phyloP scores from a whole-genome alignment of 1,140 invertebrate genomes.

The Chlorops oryzae region DNA sequence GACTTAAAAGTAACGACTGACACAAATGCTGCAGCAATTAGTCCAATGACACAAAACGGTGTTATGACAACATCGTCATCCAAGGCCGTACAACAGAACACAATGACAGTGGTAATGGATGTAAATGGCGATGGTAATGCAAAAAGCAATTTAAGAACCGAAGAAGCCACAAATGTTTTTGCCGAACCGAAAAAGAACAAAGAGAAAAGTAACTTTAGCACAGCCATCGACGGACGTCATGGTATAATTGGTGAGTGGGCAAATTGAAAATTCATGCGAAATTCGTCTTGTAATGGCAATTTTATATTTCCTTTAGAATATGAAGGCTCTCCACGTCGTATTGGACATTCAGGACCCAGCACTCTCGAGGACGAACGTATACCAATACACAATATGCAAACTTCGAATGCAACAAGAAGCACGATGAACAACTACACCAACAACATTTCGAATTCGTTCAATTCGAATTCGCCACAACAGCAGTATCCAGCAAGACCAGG shows the following conservation, averaged over 20 bases:
- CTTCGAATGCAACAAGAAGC: no score
- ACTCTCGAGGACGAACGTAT: constrained; percentile 20
- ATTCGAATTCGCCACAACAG: constrained; percentile 22
- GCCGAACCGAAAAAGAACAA: no score
- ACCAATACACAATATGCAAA: no score
- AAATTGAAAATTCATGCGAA: not conserved
- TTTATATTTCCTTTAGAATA: constrained; percentile 56
- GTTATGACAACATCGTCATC: not conserved
- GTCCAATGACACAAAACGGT: constrained; percentile 14
- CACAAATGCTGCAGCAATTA: constrained; percentile 9
- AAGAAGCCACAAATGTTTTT: no score
- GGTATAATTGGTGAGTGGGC: constrained; percentile 38
- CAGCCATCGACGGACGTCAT: constrained; percentile 37
- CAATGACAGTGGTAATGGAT: no score
- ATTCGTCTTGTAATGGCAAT: no score
- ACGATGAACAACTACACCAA: constrained; percentile 24
- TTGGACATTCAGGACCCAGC: constrained; percentile 52
- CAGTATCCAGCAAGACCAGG: constrained; percentile 62
- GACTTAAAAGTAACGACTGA: constrained; percentile 43
- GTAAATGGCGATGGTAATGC: no score
- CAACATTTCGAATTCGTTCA: not conserved
- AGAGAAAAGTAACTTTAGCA: no score
- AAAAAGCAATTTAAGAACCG: no score
- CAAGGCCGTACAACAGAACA: constrained; percentile 15
- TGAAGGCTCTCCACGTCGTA: constrained; percentile 81